Base-by-base conservation (phyloP, 1,140 invertebrate species). In the Saccostrea echinata region DNA sequence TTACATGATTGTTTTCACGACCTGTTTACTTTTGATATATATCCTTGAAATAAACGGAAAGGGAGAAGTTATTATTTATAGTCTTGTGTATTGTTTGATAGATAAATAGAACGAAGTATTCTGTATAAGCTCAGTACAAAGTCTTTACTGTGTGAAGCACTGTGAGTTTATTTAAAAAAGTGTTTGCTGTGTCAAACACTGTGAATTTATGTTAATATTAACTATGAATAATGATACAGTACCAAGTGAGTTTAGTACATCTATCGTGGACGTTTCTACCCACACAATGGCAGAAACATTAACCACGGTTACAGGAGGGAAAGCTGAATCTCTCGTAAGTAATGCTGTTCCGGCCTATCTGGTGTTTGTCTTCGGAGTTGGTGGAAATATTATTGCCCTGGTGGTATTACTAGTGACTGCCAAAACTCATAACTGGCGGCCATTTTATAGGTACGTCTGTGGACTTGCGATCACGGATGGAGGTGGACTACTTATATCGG, bases 401-500 rank as follows among this genome's bases (percentile, higher is more conserved):
- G 51, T 91, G 0, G 86, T 91, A 11, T 81, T 93, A 13, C 86
- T 88, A 13, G 84, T 88, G 3, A 91, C 92, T 9, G 87, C 87
- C 8, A 64, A 89, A 35, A 88, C 90, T 64, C 90, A 92, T 52
- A 90, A 86, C 81, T 87, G 86, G 76, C 90, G 88, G 13, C 90
- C 92, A n/a, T 93, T 93, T 84, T 93, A 92, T 57, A 87, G 90
- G 35, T 88, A 92, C 21, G 92, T 93, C 27, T 91, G 90, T 51
- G 91, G 89, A 4, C 88, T 94, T 4, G 92, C 90, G 12, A 81
- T 90, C 13, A 93, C 91, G n/a, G 93, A 94, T 86, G 84, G 93
- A 64, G 87, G 91, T 30, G 93, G 93, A 4, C 92, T 86, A 1
- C 84, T 92, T 57, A 88, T 90, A 21, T 89, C 89, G 0, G 92